Conservation (phyloP, 2,797 vertebrate species). For the Notolepis coatsorum region DNA sequence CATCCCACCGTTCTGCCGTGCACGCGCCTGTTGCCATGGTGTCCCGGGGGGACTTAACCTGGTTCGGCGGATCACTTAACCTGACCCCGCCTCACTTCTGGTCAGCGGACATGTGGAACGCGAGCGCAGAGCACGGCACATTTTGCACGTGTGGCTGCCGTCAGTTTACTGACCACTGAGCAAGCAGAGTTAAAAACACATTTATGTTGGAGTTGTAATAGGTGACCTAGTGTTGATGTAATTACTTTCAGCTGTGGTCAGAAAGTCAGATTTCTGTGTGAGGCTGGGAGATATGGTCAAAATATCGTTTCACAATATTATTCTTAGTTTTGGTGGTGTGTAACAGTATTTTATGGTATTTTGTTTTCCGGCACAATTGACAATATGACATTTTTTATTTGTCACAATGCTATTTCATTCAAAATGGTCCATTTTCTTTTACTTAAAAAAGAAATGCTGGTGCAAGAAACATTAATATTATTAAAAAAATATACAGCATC, state of each 20-base stretch:
- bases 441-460: too few relatives aligned
- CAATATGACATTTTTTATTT: too few relatives aligned
- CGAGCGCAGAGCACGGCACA: too few relatives aligned
- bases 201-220: background rate
- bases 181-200: conserved; percentile 4
- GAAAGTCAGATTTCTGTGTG: background rate
- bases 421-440: too few relatives aligned
- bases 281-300: too few relatives aligned
- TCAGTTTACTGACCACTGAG: conserved; percentile 45
- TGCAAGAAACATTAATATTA: too few relatives aligned
- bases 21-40: conserved; percentile 26
- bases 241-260: background rate
- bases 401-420: too few relatives aligned
- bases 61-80: conserved; percentile 15
- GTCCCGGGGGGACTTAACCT: conserved; percentile 42
- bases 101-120: conserved; percentile 38
- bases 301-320: too few relatives aligned
- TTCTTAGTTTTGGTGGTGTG: too few relatives aligned
- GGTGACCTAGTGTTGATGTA: background rate
- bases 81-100: conserved; percentile 21
- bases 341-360: too few relatives aligned
- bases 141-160: conserved; percentile 1
- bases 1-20: conserved; percentile 30
- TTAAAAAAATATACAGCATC: too few relatives aligned
- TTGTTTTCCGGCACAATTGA: too few relatives aligned